Evolutionary conservation across 2,113 vertebrate genomes (phyloP), one percentile per base, ranked within the genome.

Genomic region (Proterorhinus semilunaris): DNA sequence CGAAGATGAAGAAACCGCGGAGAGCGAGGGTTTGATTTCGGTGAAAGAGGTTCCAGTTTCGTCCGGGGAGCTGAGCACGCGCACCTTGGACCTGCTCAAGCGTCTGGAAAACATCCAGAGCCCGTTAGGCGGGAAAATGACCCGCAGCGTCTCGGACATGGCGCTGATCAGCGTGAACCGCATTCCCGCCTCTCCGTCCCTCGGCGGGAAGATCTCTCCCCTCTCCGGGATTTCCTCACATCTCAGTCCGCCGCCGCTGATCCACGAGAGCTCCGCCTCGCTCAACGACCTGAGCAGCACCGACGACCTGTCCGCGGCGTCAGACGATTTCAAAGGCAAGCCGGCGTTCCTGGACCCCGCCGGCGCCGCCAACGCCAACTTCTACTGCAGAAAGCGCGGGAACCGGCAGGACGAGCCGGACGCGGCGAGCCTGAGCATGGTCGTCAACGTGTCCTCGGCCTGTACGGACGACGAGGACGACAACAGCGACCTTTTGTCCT

Each of bases 401-500:
- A 92, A 52, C 59, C 61, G 36, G 0, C 69, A 11, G 61, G 86
- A 84, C 0, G 82, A 84, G 1, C 61, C 70, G 0, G 98, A 99
- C 6, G 95, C 93, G 47, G 93, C 95, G 43, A 99, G 96, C 68
- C 80, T 99, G 85, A 99, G 98, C 89, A 97, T 99, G 94, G 95
- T 99, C 69, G 98, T 99, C 55, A 99, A 99, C 15, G 95, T 98
- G 62, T 99, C 97, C 13, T 98, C 97, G 52, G 95, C 96, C 11
- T 97, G 97, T 75, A 98, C 98, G 1, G 96, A 98, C 62, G 92
- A 94, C 0, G 97, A 98, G 58, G 97, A 99, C 88, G 97, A 99
- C 45, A 96, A 99, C 79, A 96, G 95, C 61, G 98, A 99, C 87
- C 94, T 99, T 54, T 93, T 99, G 69, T 99, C 98, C 44, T 98